Evolutionary conservation across 2,888 invertebrate species (phyloP), one percentile per base, ranked within the genome.

Genomic region (Panzeria rudis): DNA sequence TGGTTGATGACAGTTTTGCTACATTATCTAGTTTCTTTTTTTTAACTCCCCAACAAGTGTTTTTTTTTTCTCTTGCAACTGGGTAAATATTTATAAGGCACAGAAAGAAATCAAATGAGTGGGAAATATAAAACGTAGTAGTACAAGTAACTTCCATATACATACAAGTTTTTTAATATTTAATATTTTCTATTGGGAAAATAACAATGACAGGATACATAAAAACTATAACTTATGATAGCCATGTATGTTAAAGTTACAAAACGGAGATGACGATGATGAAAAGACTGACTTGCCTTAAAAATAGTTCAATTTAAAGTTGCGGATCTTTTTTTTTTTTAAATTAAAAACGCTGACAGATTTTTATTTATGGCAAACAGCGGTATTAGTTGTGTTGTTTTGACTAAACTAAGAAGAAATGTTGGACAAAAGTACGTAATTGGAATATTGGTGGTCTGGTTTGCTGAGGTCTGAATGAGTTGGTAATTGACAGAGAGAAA

Each of bases 141-240:
- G 41, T 23, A 47, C 59, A 44, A 4, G 13, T 9, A 35, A 17
- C 52, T 29, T n/a, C 17, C 54, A 23, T 25, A 62, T 52, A n/a
- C 2, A 29, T n/a, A n/a, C 8, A 54, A 32, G 13, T 32, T 29
- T 44, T 64, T 29, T 32, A 56, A 35, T 61, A 61, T 61, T 61
- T 61, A 47, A 77, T 69, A 50, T 29, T 69, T 71, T 79, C 17
- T 44, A 54, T 35, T 54, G 13, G 35, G 23, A 17, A 6, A 72
- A 72, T 64, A 54, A 68, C 54, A 66, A 15, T 54, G 75, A 81
- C 75, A 75, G 81, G 75, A 69, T 81, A 81, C 81, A 81, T 81
- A 81, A 75, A 81, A 75, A 68, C 52, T 59, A 75, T 81, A 69
- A 75, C 41, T 81, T 75, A 81, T 64, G 59, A 75, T 54, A 73